Percentiles rank a stretch among this genome's conserved stretches.
Conservation (phyloP, 2,113 vertebrate genomes). For the Caracal caracal region DNA sequence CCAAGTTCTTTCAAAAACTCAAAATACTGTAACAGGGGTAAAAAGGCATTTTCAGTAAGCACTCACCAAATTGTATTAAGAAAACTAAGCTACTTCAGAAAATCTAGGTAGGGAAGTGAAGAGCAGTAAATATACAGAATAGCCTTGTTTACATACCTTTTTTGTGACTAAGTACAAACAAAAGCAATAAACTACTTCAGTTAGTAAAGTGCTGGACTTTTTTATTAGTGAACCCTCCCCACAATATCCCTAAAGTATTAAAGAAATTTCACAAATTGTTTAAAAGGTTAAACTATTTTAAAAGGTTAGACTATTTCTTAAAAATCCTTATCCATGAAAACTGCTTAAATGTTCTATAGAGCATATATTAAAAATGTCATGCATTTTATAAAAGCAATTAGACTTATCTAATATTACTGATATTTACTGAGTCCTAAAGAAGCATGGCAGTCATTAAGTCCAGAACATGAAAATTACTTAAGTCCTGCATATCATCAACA, state of each 20-base stretch:
- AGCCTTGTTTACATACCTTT: constrained; percentile 62
- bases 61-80: constrained; percentile 48
- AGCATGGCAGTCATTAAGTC: constrained; percentile 19
- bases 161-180: constrained; percentile 49
- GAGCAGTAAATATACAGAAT: constrained; percentile 64
- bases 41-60: constrained; percentile 65
- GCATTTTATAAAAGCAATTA: constrained; percentile 63
- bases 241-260: constrained; percentile 46
- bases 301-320: constrained; percentile 53
- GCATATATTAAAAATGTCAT: constrained; percentile 67
- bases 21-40: constrained; percentile 61
- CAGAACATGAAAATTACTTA: constrained; percentile 41
- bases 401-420: constrained; percentile 47
- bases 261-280: constrained; percentile 48
- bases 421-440: constrained; percentile 46
- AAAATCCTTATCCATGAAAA: constrained; percentile 46
- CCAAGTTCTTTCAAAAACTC: constrained; percentile 66
- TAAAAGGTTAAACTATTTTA: constrained; percentile 46
- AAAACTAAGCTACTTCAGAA: constrained; percentile 57
- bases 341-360: constrained; percentile 38
- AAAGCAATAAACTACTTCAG: constrained; percentile 50
- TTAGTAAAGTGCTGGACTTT: constrained; percentile 51
- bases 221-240: constrained; percentile 32
- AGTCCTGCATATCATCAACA: constrained; percentile 27
- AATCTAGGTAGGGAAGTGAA: constrained; percentile 54